Percentiles rank a stretch among this genome's conserved stretches.
These are phyloP conservation scores for Trochalopteron elliotii DNA, from an alignment of 2,113 vertebrate genomes.

Conservation along the genomic window DNA sequence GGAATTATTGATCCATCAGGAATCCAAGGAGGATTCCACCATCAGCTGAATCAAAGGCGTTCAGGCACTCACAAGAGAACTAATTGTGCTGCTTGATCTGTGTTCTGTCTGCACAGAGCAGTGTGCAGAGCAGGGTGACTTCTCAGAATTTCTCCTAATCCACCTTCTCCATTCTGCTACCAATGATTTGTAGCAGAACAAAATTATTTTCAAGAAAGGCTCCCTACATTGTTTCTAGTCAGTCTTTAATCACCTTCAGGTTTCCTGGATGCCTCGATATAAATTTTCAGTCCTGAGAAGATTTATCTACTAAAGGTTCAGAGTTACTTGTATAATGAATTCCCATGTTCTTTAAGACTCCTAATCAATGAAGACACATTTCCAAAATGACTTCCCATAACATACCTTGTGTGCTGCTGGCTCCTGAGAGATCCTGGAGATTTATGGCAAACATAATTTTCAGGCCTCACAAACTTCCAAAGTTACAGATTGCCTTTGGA, in stretches of 20 bases:
- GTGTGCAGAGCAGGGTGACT: not conserved
- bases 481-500: not conserved
- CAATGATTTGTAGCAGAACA: not conserved
- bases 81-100: not conserved
- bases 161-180: not conserved
- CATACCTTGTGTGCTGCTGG: not conserved
- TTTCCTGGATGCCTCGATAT: not conserved
- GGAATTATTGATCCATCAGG: not conserved
- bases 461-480: not conserved
- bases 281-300: not conserved
- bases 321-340: not conserved
- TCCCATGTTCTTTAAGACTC: not conserved
- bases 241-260: constrained; percentile 3
- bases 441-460: constrained; percentile 13
- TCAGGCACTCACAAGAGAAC: not conserved
- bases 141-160: not conserved
- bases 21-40: not conserved
- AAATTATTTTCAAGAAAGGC: not conserved
- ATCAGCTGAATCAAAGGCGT: not conserved
- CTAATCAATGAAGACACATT: constrained; percentile 3
- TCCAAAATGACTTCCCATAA: constrained; percentile 10
- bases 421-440: not conserved
- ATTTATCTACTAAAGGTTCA: not conserved
- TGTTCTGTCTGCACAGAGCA: not conserved
- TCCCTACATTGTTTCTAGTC: not conserved